Percentiles rank a stretch among this genome's conserved stretches.
Evolutionary conservation across 2,797 vertebrate genomes (phyloP).

Genomic region (Halcyon smyrnensis): DNA sequence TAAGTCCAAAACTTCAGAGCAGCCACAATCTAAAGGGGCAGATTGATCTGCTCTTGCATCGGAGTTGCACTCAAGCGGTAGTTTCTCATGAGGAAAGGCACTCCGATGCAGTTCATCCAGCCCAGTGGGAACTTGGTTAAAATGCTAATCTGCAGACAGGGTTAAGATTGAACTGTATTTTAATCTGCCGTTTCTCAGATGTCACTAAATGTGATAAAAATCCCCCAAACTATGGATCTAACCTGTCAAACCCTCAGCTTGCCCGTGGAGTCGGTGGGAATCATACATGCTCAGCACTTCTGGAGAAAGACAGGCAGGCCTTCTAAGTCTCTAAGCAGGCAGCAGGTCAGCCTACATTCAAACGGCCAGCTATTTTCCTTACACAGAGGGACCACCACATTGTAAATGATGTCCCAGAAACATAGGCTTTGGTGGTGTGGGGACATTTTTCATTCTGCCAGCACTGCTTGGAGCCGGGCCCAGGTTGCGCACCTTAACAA

Average conservation of each 20-base stretch:
- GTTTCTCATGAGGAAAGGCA: background rate
- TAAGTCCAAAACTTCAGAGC: slow-evolving; percentile 37
- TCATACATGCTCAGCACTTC: background rate
- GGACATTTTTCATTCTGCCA: background rate
- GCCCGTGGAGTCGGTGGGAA: background rate
- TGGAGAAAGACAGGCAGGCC: background rate
- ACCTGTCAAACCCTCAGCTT: background rate
- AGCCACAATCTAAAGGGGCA: background rate
- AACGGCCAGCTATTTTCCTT: background rate
- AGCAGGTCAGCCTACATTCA: background rate
- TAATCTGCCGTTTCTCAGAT: background rate
- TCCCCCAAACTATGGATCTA: background rate
- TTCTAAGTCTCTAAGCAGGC: background rate
- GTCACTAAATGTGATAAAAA: background rate
- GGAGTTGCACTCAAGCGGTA: background rate
- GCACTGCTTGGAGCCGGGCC: background rate
- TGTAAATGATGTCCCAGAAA: background rate
- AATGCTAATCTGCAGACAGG: slow-evolving; percentile 6
- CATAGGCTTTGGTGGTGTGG: fast-evolving
- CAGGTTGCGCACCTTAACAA: background rate
- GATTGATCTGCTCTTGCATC: slow-evolving; percentile 24
- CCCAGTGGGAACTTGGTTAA: background rate
- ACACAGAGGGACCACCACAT: background rate
- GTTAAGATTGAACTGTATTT: background rate
- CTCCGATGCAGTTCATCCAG: background rate